Conservation (phyloP, 2,113 vertebrate genomes). For the Brachypodius melanocephalos region DNA sequence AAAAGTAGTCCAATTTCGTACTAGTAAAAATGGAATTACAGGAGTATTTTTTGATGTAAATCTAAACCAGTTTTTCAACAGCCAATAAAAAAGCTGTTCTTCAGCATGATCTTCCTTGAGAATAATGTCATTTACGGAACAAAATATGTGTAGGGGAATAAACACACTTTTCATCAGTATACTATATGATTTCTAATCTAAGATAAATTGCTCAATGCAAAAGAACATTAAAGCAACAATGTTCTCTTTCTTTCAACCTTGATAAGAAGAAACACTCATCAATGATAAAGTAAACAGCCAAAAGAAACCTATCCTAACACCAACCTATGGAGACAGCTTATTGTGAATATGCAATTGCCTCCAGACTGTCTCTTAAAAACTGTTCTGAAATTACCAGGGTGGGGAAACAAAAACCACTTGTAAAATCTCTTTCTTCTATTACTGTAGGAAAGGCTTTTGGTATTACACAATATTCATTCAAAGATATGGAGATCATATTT, state of each 20-base stretch:
- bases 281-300: background rate
- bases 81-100: background rate
- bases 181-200: background rate
- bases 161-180: background rate
- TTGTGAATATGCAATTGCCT: background rate
- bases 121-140: background rate
- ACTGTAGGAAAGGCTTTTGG: background rate
- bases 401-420: rapidly evolving
- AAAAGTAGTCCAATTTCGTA: background rate
- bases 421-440: background rate
- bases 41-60: background rate
- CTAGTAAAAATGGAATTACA: background rate
- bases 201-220: background rate
- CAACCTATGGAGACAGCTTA: background rate
- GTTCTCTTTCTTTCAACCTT: background rate
- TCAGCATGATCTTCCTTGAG: background rate
- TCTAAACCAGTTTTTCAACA: background rate
- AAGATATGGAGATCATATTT: background rate
- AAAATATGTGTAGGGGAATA: background rate
- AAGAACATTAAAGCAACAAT: background rate
- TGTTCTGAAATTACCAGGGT: background rate
- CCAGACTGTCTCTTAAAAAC: background rate
- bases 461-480: background rate
- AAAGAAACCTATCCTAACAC: background rate
- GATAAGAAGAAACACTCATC: background rate